These are phyloP conservation scores for Lithophane socia DNA, from an alignment of 2,888 invertebrate genomes.

Conservation along the genomic window DNA sequence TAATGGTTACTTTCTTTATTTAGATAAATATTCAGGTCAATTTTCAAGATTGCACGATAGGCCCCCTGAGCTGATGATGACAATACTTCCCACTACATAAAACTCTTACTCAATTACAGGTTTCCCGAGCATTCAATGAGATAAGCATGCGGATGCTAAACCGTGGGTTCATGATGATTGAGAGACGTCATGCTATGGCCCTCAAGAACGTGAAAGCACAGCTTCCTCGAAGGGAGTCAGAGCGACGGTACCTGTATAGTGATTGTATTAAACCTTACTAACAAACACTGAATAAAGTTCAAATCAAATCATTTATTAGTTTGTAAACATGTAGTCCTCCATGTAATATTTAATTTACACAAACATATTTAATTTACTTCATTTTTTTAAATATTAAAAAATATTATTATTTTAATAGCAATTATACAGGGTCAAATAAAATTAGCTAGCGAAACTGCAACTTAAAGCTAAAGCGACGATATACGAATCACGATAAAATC, in stretches of 20 bases:
- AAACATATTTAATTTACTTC: not conserved
- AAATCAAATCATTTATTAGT: not conserved
- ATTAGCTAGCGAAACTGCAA: no score
- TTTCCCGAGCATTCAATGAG: slow-evolving; percentile 94
- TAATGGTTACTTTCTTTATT: no score
- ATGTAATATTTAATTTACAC: not conserved
- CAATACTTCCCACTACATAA: not conserved
- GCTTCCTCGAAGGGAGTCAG: slow-evolving; percentile 96
- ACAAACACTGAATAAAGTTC: slow-evolving; percentile 29
- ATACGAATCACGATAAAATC: no score
- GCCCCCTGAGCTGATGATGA: not conserved
- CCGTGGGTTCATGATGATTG: slow-evolving; percentile 95
- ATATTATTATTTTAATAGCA: no score
- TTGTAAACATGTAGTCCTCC: not conserved
- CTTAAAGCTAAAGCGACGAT: no score
- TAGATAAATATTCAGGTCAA: no score
- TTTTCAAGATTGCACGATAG: not conserved
- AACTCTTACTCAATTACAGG: slow-evolving; percentile 86
- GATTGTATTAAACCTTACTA: slow-evolving; percentile 27
- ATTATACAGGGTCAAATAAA: no score
- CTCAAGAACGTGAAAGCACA: slow-evolving; percentile 95
- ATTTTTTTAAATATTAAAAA: no score
- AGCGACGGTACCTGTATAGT: slow-evolving; percentile 90
- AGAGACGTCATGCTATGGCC: slow-evolving; percentile 93
- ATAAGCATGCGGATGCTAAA: slow-evolving; percentile 94